These are phyloP conservation scores for Microtus montanus DNA, from an alignment of 2,113 vertebrate genomes.

Conservation along the genomic window DNA sequence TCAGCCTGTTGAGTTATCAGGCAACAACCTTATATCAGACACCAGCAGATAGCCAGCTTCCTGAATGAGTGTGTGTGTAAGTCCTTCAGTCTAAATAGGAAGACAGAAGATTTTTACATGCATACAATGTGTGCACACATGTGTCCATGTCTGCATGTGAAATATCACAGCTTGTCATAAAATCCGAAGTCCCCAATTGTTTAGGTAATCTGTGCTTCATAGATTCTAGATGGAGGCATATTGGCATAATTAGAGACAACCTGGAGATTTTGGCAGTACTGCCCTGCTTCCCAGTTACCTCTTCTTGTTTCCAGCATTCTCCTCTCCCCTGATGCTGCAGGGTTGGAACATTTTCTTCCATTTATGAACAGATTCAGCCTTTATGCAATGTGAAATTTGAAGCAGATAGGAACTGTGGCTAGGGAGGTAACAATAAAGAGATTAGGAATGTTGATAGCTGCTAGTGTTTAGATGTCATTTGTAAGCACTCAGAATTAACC, in stretches of 20 bases:
- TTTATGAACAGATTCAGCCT: slow-evolving; percentile 21
- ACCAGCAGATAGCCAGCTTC: not conserved
- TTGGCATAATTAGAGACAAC: not conserved
- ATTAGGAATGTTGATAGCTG: not conserved
- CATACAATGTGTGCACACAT: not conserved
- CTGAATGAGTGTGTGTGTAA: not conserved
- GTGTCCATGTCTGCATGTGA: not conserved
- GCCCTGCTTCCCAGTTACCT: not conserved
- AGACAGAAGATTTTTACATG: not conserved
- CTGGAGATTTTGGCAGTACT: not conserved
- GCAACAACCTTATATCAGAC: not conserved
- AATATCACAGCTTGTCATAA: slow-evolving; percentile 15
- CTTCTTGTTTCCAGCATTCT: not conserved
- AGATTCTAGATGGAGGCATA: not conserved
- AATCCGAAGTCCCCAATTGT: not conserved
- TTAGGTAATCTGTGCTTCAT: not conserved
- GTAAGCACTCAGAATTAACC: slow-evolving; percentile 24
- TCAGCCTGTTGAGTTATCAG: not conserved
- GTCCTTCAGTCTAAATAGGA: not conserved
- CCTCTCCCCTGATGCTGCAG: not conserved
- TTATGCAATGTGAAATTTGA: slow-evolving; percentile 18
- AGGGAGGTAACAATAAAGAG: not conserved
- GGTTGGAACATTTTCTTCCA: not conserved
- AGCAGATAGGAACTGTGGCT: not conserved
- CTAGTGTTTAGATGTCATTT: not conserved